Evolutionary conservation across 2,888 invertebrate genomes (phyloP).

Genomic region (Lissonota sp.): DNA sequence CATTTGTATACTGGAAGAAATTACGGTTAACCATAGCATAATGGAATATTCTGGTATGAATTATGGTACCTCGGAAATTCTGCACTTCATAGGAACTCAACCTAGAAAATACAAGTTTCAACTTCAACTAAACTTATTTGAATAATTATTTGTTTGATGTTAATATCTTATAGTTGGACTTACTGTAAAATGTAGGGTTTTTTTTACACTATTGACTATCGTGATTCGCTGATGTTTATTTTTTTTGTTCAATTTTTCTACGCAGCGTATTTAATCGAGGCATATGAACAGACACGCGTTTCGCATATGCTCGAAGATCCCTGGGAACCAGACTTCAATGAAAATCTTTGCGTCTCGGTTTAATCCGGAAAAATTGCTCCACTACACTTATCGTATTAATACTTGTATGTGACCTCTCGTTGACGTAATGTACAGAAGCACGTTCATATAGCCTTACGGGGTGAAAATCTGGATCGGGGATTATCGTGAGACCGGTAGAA

Average conservation of each 20-base stretch:
- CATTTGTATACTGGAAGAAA: not conserved
- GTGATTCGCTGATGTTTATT: not conserved
- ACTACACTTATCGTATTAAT: constrained; percentile 18
- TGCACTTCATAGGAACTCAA: too few species aligned
- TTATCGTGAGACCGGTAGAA: constrained; percentile 81
- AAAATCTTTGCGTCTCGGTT: constrained; percentile 22
- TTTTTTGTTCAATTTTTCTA: constrained; percentile 6
- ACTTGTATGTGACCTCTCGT: constrained; percentile 1
- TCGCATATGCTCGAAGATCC: constrained; percentile 45
- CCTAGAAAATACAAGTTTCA: too few species aligned
- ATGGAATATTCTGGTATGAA: too few species aligned
- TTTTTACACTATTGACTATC: not conserved
- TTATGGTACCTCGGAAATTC: too few species aligned
- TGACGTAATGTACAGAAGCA: constrained; percentile 1
- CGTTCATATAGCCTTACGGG: constrained; percentile 32
- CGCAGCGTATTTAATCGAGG: constrained; percentile 35
- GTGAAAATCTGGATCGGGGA: constrained; percentile 68
- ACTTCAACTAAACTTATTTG: too few species aligned
- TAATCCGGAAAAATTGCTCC: constrained; percentile 48
- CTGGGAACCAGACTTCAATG: constrained; percentile 35
- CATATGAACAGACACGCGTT: constrained; percentile 41
- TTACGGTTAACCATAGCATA: not conserved
- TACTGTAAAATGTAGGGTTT: not conserved
- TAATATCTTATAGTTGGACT: too few species aligned
- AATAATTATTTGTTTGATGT: too few species aligned